phyloP scores from a whole-genome alignment of 1,140 invertebrate genomes.

The Apis laboriosa region DNA sequence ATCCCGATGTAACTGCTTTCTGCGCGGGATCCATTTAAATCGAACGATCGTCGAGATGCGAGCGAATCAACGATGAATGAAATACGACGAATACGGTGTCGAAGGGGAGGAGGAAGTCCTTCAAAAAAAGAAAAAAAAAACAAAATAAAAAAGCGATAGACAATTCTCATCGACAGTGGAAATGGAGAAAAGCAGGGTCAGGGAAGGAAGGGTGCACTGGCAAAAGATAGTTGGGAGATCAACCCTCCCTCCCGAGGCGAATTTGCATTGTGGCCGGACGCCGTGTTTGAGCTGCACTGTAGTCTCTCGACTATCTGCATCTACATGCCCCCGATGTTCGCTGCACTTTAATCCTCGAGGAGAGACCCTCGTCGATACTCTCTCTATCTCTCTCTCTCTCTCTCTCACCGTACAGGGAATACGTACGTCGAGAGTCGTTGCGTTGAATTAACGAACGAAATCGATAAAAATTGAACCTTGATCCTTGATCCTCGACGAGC shows the following conservation, averaged over 20 bases:
- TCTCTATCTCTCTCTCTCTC: too few species aligned
- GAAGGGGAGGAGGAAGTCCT: too few species aligned
- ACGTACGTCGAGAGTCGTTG: too few species aligned
- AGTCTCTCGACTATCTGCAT: slow-evolving; percentile 3
- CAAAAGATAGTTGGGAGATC: slow-evolving; percentile 51
- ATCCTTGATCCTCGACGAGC: background rate
- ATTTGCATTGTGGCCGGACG: slow-evolving; percentile 68
- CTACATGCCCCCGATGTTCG: slow-evolving; percentile 23
- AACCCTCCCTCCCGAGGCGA: slow-evolving; percentile 40
- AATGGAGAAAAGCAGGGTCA: slow-evolving; percentile 20
- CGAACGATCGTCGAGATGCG: background rate
- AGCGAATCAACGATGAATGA: background rate
- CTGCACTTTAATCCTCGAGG: slow-evolving; percentile 39
- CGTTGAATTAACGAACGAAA: slow-evolving; percentile 8
- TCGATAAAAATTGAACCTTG: background rate
- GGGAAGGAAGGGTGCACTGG: slow-evolving; percentile 11
- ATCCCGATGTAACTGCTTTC: slow-evolving; percentile 8
- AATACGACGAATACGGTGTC: background rate
- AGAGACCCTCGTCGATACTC: slow-evolving; percentile 41
- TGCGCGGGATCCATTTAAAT: background rate
- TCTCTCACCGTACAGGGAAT: too few species aligned
- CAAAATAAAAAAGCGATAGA: background rate
- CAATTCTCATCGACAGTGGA: slow-evolving; percentile 3
- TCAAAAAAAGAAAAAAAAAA: background rate
- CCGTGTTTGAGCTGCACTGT: slow-evolving; percentile 58